Conservation (phyloP, 1,140 invertebrate genomes). For the Notospermus geniculatus region DNA sequence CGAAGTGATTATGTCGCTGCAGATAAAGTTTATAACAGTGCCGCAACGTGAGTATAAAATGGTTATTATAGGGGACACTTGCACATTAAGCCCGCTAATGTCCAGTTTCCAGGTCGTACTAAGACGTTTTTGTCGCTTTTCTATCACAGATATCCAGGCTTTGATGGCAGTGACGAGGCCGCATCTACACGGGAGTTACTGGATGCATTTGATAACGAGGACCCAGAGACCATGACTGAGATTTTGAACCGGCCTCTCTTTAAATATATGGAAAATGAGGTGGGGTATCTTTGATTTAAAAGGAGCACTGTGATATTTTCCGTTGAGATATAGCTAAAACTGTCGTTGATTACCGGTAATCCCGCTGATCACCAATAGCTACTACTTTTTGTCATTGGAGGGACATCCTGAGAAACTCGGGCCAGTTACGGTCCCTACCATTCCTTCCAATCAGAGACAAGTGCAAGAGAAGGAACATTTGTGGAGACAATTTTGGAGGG, state of each 20-base stretch:
- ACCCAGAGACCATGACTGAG: slow-evolving; percentile 71
- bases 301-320: background rate
- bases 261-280: slow-evolving; percentile 90
- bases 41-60: slow-evolving; percentile 60
- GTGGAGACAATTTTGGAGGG: too few species aligned
- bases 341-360: background rate
- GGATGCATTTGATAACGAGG: slow-evolving; percentile 86
- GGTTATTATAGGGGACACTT: slow-evolving; percentile 10
- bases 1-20: slow-evolving; percentile 88
- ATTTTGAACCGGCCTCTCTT: slow-evolving; percentile 85
- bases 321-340: too few species aligned
- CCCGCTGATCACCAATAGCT: background rate
- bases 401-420: background rate
- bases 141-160: slow-evolving; percentile 38
- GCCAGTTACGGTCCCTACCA: background rate
- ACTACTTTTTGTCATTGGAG: background rate
- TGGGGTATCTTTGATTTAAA: slow-evolving; percentile 25
- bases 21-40: slow-evolving; percentile 89
- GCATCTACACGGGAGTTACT: slow-evolving; percentile 78
- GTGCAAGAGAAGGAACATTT: background rate
- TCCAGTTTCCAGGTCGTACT: background rate
- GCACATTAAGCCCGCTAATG: background rate
- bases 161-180: slow-evolving; percentile 62
- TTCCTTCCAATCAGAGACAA: background rate
- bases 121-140: background rate